Evolutionary conservation across 2,797 vertebrate species (phyloP), one percentile per base, ranked within the genome.

Genomic region (Rallus crepitans): DNA sequence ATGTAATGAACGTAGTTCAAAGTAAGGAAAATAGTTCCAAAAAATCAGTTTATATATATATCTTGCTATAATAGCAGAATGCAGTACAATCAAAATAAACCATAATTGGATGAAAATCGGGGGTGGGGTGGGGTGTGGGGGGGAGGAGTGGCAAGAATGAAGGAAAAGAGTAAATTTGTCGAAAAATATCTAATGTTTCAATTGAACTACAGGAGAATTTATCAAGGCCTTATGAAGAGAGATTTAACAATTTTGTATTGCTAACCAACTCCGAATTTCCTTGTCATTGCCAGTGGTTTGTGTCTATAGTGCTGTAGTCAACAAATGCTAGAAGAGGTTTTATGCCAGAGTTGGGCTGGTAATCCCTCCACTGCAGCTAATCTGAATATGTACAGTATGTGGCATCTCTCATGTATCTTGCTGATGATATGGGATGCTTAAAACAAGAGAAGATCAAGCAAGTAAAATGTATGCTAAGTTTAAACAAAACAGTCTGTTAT

Each of bases 191-290:
- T 92, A 72, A 89, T 48, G 59, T 82, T 96, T 96, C 72, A 89
- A 56, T 64, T 94, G 82, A 90, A 76, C 66, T 89, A 82, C 82
- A 92, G 91, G 84, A 94, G 69, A 73, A 63, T 23, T 35, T 92
- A 94, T 73, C 66, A 94, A 79, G 73, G 55, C 55, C 70, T 70
- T 56, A 83, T 27, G 61, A 59, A 48, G 93, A 80, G 93, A 80
- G 76, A 94, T 91, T 95, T 97, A 94, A 91, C 61, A 93, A 73
- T 45, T 96, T 87, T 85, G 20, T 68, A 31, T 87, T 97, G 84
- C 77, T 95, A 97, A 95, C 90, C 86, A 96, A 31, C 48, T 76
- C 87, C 76, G 94, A 94, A 94, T 96, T 96, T 96, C n/a, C 75
- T 96, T 94, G 73, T 82, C 91, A 86, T 94, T 97, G 80, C 35